Evolutionary conservation across 1,140 invertebrate genomes (phyloP), one percentile per base, ranked within the genome.

Genomic region (Zaprionus nigranus): DNA sequence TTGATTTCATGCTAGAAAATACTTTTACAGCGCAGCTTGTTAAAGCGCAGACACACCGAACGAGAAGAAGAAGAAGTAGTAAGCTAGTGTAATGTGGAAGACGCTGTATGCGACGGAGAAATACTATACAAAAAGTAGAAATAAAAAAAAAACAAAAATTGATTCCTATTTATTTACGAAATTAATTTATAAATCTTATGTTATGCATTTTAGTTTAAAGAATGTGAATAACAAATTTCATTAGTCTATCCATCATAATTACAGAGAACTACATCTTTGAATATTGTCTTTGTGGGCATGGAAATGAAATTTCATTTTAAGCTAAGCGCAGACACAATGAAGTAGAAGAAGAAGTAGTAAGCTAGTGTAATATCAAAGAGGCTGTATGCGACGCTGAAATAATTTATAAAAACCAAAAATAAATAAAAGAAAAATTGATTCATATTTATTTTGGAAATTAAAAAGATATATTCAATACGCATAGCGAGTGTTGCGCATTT

Each of bases 1-100:
- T 49, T 68, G 65, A 61, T 62, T 74, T 61, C n/a, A 40, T 68
- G 61, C 28, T 66, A 22, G 30, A 40, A 34, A 69, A 56, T 56
- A 34, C 26, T 28, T 43, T 65, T 65, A 26, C 22, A 60, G n/a
- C 9, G n/a, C n/a, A 22, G 46, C 11, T 20, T 51, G 30, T 54
- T 64, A 54, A 46, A 9, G n/a, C 40, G 17, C 15, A n/a, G 30
- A 54, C 24, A 15, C 26, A 56, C 12, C 7, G 20, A 7, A 12
- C 0, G 4, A 49, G 5, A 61, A 30, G 15, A 36, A 26, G 62
- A 6, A 40, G 62, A 28, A 53, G 20, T 28, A 49, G 20, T 51
- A 24, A 22, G 46, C 5, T n/a, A n/a, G n/a, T n/a, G n/a, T 9
- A 2, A 15, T 7, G 0, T 12, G 0, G 9, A 43, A n/a, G 0